Conservation (phyloP, 92 coral and sea anemone genomes). For the Zoanthus sociatus region DNA sequence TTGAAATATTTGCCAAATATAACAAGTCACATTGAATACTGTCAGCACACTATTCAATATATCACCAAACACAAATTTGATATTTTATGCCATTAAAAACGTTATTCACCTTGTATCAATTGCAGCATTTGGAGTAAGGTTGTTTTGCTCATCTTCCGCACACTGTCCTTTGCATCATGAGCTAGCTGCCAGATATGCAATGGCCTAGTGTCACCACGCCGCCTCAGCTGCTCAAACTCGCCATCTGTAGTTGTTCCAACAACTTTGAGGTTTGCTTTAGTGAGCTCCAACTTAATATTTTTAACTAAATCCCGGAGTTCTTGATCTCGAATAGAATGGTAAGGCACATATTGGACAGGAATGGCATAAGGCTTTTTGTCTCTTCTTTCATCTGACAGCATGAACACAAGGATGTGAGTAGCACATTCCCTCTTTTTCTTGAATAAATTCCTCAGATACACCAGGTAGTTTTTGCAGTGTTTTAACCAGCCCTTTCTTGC, state of each 20-base stretch:
- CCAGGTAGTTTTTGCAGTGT: not conserved
- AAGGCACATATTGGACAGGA: conserved; percentile 56
- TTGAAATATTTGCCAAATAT: not conserved
- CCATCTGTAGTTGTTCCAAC: conserved; percentile 60
- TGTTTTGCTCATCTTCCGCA: conserved; percentile 39
- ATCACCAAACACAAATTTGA: conserved; percentile 3
- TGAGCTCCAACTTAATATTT: conserved; percentile 33
- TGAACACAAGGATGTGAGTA: conserved; percentile 47
- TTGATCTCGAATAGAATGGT: conserved; percentile 35
- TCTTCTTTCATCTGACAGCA: conserved; percentile 56
- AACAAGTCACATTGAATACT: not conserved
- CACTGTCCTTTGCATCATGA: conserved; percentile 44
- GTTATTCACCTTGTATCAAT: not conserved
- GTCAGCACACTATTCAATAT: conserved; percentile 4
- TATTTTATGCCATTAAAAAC: not conserved
- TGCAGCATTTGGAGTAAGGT: conserved; percentile 10
- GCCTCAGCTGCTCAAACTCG: conserved; percentile 45
- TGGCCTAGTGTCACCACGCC: conserved; percentile 51
- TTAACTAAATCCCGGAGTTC: conserved; percentile 41
- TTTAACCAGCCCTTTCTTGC: conserved; percentile 4
- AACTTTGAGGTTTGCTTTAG: conserved; percentile 41
- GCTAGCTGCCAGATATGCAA: conserved; percentile 57
- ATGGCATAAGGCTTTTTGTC: conserved; percentile 49
- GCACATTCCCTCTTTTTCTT: conserved; percentile 51
- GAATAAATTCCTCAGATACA: conserved; percentile 42